A percentile compares a stretch with the other conserved stretches of the same genome.
phyloP scores from a whole-genome alignment of 2,888 invertebrate genomes.

The Orchesella flavescens region DNA sequence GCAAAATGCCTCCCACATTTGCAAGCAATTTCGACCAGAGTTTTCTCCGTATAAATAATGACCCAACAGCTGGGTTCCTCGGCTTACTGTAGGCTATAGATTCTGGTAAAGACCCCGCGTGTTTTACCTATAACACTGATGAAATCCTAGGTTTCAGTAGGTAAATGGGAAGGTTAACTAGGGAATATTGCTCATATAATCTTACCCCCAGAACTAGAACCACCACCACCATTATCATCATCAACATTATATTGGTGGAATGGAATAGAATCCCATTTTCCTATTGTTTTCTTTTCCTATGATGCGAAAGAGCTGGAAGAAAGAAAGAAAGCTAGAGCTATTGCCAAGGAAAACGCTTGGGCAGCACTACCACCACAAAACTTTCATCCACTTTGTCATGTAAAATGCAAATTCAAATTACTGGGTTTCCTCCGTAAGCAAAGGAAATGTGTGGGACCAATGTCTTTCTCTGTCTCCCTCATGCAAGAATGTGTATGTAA shows the following conservation, averaged over 20 bases:
- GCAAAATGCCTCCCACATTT: not conserved
- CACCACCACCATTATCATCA: too few species aligned
- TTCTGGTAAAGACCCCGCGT: too few species aligned
- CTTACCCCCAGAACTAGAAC: too few species aligned
- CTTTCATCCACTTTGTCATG: slow-evolving; percentile 39
- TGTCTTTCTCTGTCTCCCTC: not conserved
- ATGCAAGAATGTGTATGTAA: not conserved
- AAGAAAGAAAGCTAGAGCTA: not conserved
- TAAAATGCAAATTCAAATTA: slow-evolving; percentile 64
- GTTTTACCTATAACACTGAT: too few species aligned
- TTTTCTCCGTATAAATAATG: slow-evolving; percentile 9
- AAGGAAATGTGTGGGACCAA: not conserved
- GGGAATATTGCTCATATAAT: too few species aligned
- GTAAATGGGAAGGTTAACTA: too few species aligned
- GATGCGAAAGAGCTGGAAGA: too few species aligned
- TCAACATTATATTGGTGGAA: too few species aligned
- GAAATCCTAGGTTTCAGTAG: too few species aligned
- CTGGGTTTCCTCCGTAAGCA: not conserved
- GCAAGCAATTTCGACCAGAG: not conserved
- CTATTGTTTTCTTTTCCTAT: too few species aligned
- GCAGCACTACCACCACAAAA: not conserved
- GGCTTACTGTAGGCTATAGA: too few species aligned
- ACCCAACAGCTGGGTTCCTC: not conserved
- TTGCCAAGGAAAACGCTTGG: not conserved
- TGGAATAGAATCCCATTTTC: too few species aligned